Evolutionary conservation across 1,140 invertebrate species (phyloP).

Genomic region (Chrysomallon squamiferum): DNA sequence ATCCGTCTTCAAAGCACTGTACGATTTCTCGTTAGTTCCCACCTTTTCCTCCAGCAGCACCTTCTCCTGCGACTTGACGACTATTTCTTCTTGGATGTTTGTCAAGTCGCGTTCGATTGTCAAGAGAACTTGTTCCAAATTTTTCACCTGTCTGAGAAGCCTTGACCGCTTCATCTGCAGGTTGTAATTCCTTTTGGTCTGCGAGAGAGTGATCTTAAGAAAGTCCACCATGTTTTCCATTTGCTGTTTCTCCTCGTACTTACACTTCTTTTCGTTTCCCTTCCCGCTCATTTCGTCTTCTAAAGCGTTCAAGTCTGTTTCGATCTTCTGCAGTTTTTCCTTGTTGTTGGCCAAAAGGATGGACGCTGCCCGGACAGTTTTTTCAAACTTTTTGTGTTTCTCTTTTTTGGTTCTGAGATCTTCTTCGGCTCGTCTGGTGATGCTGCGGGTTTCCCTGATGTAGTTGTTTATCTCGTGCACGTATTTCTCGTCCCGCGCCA

Average conservation of each 20-base stretch:
- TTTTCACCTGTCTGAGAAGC: conserved; percentile 48
- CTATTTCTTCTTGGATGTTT: conserved; percentile 42
- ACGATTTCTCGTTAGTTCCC: conserved; percentile 45
- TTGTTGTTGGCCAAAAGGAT: conserved; percentile 52
- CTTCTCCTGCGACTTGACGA: conserved; percentile 49
- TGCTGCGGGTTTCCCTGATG: conserved; percentile 47
- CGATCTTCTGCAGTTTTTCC: conserved; percentile 52
- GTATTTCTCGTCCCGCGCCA: conserved; percentile 54
- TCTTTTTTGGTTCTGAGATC: conserved; percentile 49
- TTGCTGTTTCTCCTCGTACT: conserved; percentile 47
- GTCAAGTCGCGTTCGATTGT: conserved; percentile 50
- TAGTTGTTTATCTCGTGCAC: conserved; percentile 56
- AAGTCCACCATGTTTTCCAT: conserved; percentile 60
- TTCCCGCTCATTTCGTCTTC: conserved; percentile 43
- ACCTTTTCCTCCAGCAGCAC: conserved; percentile 45
- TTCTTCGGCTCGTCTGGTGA: conserved; percentile 41
- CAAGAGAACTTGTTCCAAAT: conserved; percentile 45
- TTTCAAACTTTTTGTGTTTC: conserved; percentile 51
- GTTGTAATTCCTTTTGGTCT: conserved; percentile 56
- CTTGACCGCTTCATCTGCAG: conserved; percentile 54
- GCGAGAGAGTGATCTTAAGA: conserved; percentile 54
- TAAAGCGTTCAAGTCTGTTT: conserved; percentile 49
- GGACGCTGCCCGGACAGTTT: conserved; percentile 45
- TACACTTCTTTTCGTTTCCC: conserved; percentile 37
- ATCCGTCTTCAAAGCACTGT: conserved; percentile 45